Base-by-base conservation (phyloP, 2,888 invertebrate genomes). In the Adineta ricciae region DNA sequence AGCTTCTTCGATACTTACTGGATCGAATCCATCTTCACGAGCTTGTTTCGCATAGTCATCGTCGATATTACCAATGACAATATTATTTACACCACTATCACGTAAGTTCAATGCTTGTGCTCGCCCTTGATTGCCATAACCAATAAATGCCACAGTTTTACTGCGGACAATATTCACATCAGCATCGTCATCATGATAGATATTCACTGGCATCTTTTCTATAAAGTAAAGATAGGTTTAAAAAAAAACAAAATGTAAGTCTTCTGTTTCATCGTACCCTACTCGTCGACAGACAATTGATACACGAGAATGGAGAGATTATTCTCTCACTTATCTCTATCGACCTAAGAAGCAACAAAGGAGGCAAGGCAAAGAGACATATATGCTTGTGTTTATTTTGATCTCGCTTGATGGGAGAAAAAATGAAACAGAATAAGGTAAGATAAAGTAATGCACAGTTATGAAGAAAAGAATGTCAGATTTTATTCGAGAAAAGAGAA, bases 21-120 rank as follows among this genome's bases (percentile, higher is more conserved):
- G 38, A 41, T 3, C 41, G 24, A 78, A 78, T 24, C 73, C 73
- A 41, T 78, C 73, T 78, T 78, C 41, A 41, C 41, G 41, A 41
- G 73, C 73, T 78, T 78, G 73, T 78, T 78, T 41, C 24, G 73
- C 73, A 78, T 78, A 78, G 41, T 78, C 73, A 78, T 78, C 73
- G 9, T 78, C 38, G 2, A 38, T 36, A 41, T 78, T 78, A 41
- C 73, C 73, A 11, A 78, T 78, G 9, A 78, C 24, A 21, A 78
- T 78, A 24, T 78, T 78, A 38, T 36, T 78, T 14, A 78, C 73
- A 11, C 41, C 73, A 41, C 73, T 78, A 78, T 78, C 73, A 78
- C 73, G 73, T 41, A 78, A 78, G 41, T 78, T 78, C 14, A 78
- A n/a, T 36, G 73, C 73, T 78, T 78, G 73, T 16, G 73, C 73